Evolutionary conservation across 2,888 invertebrate species (phyloP).

Genomic region (Loripinus fragilis): DNA sequence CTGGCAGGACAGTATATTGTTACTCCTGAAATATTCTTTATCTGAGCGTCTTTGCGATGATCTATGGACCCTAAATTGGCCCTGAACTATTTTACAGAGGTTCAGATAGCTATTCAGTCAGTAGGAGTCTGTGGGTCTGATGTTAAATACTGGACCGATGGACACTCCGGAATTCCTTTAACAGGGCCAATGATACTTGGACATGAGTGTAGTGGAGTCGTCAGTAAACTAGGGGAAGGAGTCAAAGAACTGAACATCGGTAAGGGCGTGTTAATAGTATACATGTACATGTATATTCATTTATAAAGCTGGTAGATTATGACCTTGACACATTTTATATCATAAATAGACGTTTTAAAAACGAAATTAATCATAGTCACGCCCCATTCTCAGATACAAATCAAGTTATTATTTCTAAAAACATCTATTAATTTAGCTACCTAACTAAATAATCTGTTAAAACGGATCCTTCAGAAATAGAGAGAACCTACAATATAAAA

Average conservation of each 20-base stretch:
- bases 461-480: too few relatives aligned
- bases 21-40: too few relatives aligned
- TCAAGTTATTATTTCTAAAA: too few relatives aligned
- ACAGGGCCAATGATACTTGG: slow-evolving; percentile 96
- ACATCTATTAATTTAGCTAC: too few relatives aligned
- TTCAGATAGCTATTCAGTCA: slow-evolving; percentile 92
- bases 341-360: not conserved
- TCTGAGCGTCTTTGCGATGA: too few relatives aligned
- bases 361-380: not conserved
- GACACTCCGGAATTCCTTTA: slow-evolving; percentile 93
- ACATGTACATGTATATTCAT: not conserved
- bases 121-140: slow-evolving; percentile 98
- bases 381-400: too few relatives aligned
- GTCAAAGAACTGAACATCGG: slow-evolving; percentile 85
- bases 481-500: too few relatives aligned
- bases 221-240: slow-evolving; percentile 87
- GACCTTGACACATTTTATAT: too few relatives aligned
- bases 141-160: slow-evolving; percentile 94
- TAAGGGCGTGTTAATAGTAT: slow-evolving; percentile 71
- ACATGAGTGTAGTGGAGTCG: slow-evolving; percentile 90
- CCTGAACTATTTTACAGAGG: slow-evolving; percentile 88
- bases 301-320: not conserved
- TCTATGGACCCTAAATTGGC: too few relatives aligned
- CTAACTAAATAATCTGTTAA: too few relatives aligned
- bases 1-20: too few relatives aligned